Evolutionary conservation across 2,113 vertebrate genomes (phyloP).

Genomic region (Epinephelus fuscoguttatus): DNA sequence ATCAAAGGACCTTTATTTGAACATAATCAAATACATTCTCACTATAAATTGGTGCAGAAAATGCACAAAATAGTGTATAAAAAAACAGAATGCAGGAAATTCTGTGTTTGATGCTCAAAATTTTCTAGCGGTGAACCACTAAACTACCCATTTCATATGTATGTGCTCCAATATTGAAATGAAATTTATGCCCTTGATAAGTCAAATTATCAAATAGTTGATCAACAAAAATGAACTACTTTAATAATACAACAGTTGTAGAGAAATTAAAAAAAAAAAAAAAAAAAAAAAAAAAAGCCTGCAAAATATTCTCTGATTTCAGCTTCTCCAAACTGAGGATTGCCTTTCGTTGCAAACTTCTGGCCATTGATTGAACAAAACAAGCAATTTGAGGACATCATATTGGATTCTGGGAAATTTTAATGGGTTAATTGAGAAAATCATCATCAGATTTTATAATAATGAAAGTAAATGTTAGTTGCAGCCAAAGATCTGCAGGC

Average conservation of each 20-base stretch:
- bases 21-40: no score
- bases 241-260: background rate
- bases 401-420: background rate
- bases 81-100: no score
- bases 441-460: background rate
- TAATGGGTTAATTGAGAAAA: background rate
- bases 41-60: no score
- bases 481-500: background rate
- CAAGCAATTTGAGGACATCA: background rate
- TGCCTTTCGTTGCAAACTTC: background rate
- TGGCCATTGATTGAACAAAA: background rate
- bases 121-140: no score
- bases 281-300: no score
- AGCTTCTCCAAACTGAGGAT: background rate
- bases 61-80: no score
- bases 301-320: background rate
- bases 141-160: no score
- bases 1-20: no score
- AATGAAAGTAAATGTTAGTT: background rate
- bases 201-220: background rate
- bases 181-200: background rate
- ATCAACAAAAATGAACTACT: background rate
- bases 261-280: no score
- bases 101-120: no score
- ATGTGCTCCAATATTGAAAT: no score